A percentile compares a stretch with the other conserved stretches of the same genome.
These are phyloP conservation scores for Megaceryle torquata DNA, from an alignment of 2,113 vertebrate species.

Conservation along the genomic window DNA sequence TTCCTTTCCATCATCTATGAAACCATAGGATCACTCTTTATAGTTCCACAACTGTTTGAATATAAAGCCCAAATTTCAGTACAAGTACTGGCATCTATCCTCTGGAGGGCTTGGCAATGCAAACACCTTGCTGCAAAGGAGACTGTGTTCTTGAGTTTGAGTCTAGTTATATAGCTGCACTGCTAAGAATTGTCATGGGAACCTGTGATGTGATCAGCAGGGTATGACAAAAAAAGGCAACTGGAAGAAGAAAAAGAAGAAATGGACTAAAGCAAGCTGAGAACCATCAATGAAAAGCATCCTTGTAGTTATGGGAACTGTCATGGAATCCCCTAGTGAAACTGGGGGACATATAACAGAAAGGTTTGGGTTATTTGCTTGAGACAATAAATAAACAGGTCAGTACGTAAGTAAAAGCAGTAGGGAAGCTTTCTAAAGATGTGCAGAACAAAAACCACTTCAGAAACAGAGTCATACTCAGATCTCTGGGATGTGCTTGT, in stretches of 20 bases:
- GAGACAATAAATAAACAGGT: background rate
- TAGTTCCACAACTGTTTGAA: background rate
- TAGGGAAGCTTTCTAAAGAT: background rate
- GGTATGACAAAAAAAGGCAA: background rate
- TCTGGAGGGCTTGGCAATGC: background rate
- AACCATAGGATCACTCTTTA: background rate
- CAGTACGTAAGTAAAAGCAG: background rate
- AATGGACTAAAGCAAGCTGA: background rate
- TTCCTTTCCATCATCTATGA: background rate
- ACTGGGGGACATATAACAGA: background rate
- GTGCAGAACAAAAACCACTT: background rate
- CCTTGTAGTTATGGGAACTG: background rate
- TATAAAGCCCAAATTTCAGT: background rate
- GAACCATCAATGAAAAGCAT: background rate
- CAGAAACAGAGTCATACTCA: background rate
- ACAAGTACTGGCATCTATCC: background rate
- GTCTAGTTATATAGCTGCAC: background rate
- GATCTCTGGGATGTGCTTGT: background rate
- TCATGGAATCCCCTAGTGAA: background rate
- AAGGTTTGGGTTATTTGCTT: background rate
- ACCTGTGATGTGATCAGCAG: slow-evolving; percentile 24
- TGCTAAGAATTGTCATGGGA: slow-evolving; percentile 12
- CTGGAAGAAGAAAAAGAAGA: background rate
- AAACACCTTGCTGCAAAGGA: background rate
- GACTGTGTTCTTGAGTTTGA: background rate